phyloP scores from a whole-genome alignment of 1,140 invertebrate genomes.

The Argopecten irradians region DNA sequence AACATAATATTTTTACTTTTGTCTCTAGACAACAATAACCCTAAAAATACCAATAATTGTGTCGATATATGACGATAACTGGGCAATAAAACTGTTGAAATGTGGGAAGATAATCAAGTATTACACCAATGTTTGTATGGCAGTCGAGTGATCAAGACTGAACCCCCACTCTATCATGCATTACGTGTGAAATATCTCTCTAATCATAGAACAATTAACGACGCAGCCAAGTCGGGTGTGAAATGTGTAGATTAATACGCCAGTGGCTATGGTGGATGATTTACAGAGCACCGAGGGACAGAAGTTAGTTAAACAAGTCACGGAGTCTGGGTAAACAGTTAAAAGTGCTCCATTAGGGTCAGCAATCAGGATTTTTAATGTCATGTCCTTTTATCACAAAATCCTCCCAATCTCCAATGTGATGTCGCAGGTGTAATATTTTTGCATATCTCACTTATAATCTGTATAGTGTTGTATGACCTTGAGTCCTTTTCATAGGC shows the following conservation, averaged over 20 bases:
- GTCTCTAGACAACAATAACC: neutral
- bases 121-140: neutral
- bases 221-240: neutral
- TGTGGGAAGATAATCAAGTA: neutral
- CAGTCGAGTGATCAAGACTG: neutral
- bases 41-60: neutral
- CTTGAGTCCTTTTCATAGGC: too few species aligned
- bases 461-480: too few species aligned
- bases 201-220: neutral
- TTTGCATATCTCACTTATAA: too few species aligned
- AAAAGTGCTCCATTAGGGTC: neutral
- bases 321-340: neutral
- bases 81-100: neutral
- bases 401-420: too few species aligned
- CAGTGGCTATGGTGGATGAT: neutral
- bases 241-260: neutral
- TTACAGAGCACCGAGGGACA: neutral
- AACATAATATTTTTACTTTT: neutral
- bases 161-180: neutral
- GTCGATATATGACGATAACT: neutral
- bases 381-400: too few species aligned
- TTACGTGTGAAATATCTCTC: neutral
- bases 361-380: too few species aligned
- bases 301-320: neutral
- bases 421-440: too few species aligned